Conservation (phyloP, 1,140 invertebrate species). For the Atta cephalotes region DNA sequence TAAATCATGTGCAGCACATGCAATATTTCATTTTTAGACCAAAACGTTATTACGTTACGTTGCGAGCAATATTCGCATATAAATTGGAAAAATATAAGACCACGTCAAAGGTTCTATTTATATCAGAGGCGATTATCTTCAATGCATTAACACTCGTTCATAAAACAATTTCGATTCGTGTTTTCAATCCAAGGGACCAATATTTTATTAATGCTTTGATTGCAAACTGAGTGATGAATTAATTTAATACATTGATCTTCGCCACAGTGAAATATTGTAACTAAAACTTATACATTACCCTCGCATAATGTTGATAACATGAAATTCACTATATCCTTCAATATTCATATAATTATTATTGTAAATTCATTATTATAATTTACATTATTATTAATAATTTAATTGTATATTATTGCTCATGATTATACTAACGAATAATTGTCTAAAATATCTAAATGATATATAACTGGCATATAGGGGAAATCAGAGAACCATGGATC, state of each 20-base stretch:
- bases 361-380: neutral
- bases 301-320: neutral
- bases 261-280: neutral
- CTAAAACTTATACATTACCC: neutral
- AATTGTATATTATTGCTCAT: constrained; percentile 7
- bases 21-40: constrained; percentile 34
- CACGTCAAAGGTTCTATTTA: constrained; percentile 26
- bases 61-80: neutral
- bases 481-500: no score
- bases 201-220: constrained; percentile 28
- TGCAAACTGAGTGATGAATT: constrained; percentile 31
- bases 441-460: neutral
- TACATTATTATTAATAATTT: constrained; percentile 7
- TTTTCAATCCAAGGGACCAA: constrained; percentile 1
- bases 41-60: neutral
- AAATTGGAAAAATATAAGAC: constrained; percentile 45
- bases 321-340: constrained; percentile 13
- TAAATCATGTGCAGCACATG: constrained; percentile 37
- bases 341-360: neutral
- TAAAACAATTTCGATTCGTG: constrained; percentile 12
- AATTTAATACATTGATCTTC: constrained; percentile 21
- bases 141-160: neutral
- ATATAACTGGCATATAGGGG: neutral
- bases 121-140: constrained; percentile 21
- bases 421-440: neutral